A percentile compares a stretch with the other conserved stretches of the same genome.
These are phyloP conservation scores for Pseudopodoces humilis DNA, from an alignment of 2,113 vertebrate genomes.

Conservation along the genomic window DNA sequence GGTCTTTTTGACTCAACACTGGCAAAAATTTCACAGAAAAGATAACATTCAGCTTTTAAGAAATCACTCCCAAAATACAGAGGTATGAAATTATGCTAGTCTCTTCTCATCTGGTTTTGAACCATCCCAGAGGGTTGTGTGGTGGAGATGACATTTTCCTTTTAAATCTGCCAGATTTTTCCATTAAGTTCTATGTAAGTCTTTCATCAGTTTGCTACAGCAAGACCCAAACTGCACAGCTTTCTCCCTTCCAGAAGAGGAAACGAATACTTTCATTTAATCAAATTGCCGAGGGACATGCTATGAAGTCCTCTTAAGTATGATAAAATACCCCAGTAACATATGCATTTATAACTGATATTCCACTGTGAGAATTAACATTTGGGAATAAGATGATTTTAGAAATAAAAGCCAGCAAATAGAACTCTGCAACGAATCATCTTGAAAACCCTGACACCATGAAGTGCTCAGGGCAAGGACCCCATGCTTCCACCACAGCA, in stretches of 20 bases:
- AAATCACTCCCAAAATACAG: slow-evolving; percentile 17
- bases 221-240: background rate
- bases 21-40: background rate
- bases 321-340: slow-evolving; percentile 27
- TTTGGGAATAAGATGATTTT: slow-evolving; percentile 19
- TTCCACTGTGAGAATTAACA: slow-evolving; percentile 39
- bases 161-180: slow-evolving; percentile 29
- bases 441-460: background rate
- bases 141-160: background rate
- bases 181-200: background rate
- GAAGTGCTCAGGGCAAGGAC: slow-evolving; percentile 29
- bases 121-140: background rate
- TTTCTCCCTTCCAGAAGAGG: background rate
- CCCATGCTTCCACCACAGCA: background rate
- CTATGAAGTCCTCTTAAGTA: slow-evolving; percentile 32
- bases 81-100: background rate
- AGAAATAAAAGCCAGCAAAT: background rate
- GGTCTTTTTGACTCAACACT: background rate
- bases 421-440: background rate
- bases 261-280: slow-evolving; percentile 23
- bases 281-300: background rate
- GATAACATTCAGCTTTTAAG: slow-evolving; percentile 20
- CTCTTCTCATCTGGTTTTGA: slow-evolving; percentile 25
- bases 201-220: slow-evolving; percentile 2
- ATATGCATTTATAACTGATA: background rate